phyloP scores from a whole-genome alignment of 37 sponge, comb jelly and placozoan species.

The Hormiphora californensis region DNA sequence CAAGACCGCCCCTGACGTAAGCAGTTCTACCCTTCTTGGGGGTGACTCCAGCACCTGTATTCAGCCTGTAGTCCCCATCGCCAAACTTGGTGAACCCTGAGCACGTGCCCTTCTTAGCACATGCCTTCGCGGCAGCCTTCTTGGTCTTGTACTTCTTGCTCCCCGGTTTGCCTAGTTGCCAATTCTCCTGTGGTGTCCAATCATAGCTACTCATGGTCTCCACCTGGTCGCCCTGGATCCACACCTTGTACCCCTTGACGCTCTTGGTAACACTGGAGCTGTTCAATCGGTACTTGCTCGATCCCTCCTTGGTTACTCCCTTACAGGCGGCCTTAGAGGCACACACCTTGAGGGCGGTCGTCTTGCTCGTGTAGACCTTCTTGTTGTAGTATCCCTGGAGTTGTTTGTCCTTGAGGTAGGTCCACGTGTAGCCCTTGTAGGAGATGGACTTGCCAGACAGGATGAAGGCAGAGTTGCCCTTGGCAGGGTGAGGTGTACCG shows the following conservation, averaged over 20 bases:
- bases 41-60: neutral
- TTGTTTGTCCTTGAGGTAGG: neutral
- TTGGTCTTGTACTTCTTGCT: neutral
- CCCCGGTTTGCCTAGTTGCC: neutral
- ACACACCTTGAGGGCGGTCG: neutral
- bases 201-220: neutral
- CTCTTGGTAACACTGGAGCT: neutral
- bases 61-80: neutral
- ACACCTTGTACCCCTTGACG: neutral
- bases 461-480: neutral
- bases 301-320: slow-evolving; percentile 4
- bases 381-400: neutral
- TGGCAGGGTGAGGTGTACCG: neutral
- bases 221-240: neutral
- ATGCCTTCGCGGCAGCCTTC: neutral
- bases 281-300: slow-evolving; percentile 10
- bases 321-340: neutral
- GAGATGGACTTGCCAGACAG: neutral
- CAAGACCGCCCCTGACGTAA: neutral
- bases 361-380: slow-evolving; percentile 10
- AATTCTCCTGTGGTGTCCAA: neutral
- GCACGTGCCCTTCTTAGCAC: neutral
- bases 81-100: neutral
- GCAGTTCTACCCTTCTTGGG: neutral
- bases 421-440: slow-evolving; percentile 3